phyloP scores from a whole-genome alignment of 2,888 invertebrate genomes.

The Rhagium mordax region DNA sequence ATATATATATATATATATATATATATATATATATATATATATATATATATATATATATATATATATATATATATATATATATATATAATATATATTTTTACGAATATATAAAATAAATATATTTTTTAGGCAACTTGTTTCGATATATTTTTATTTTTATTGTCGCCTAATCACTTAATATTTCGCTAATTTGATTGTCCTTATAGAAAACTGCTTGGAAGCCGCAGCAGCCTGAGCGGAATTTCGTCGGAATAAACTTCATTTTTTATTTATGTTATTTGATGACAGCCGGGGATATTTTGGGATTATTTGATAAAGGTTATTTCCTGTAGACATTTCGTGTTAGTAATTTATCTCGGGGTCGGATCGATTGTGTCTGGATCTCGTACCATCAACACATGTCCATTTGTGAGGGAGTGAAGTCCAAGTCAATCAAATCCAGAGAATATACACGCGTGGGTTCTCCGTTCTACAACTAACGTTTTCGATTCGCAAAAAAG shows the following conservation, averaged over 20 bases:
- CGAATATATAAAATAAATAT: no score
- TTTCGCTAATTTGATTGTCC: neutral
- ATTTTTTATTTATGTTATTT: conserved; percentile 32
- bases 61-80: no score
- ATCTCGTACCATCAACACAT: conserved; percentile 35
- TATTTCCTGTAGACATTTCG: conserved; percentile 27
- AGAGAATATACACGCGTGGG: neutral
- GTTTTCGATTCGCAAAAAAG: neutral
- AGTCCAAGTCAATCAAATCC: conserved; percentile 18
- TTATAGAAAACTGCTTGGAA: neutral
- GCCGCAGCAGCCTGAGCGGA: neutral
- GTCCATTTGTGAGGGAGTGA: conserved; percentile 22
- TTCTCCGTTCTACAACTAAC: neutral
- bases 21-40: no score
- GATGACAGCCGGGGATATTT: conserved; percentile 28
- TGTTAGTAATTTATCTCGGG: conserved; percentile 30
- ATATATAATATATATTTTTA: no score
- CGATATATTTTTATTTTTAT: no score
- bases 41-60: no score
- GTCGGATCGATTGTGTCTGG: conserved; percentile 33
- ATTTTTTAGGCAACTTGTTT: no score
- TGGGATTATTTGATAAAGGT: conserved; percentile 33
- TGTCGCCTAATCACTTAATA: no score
- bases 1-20: no score
- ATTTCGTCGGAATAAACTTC: neutral